Base-by-base conservation (phyloP, 2,888 invertebrate genomes). In the Lycaena phlaeas region DNA sequence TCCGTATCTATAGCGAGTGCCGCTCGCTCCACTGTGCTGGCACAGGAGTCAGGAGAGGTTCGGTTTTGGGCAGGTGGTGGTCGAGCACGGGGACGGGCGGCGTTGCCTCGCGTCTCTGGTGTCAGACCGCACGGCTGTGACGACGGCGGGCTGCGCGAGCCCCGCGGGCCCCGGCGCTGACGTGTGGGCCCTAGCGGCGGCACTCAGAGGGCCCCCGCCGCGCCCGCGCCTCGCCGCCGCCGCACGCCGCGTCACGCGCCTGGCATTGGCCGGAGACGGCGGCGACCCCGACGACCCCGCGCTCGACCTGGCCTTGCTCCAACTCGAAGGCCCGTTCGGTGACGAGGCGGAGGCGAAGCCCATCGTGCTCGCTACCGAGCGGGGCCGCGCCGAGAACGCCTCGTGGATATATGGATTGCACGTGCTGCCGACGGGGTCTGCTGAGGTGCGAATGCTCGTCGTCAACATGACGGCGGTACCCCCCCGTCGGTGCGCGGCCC, bases 241-340 rank as follows among this genome's bases (percentile, higher is more conserved):
- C 42, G 46, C 50, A 43, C 50, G 46, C 37, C 42, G 43, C 36
- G 51, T 59, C 10, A 15, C 50, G 53, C 64, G 41, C 50, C 50
- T 50, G 51, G 50, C 46, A 46, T 46, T 51, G 36, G 46, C 54
- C 44, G 49, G 51, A 7, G 36, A 27, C 49, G 53, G 48, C 17
- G 40, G 44, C 40, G 51, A 51, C 53, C 50, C 44, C 25, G 41
- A 31, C 18, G 54, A 52, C 42, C 50, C 50, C 6, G 44, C 50
- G 36, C 43, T 49, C 26, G 71, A 67, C 53, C 49, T 70, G 44
- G 75, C 76, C 22, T 53, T 75, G 54, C 58, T 70, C 40, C 69
- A 73, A 61, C 53, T 77, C 55, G 70, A 65, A 54, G 47, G 48
- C 49, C 61, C 74, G 25, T 68, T 70, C 53, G 66, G 57, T 9